Evolutionary conservation across 2,797 vertebrate genomes (phyloP).

Genomic region (Peromyscus nudipes): DNA sequence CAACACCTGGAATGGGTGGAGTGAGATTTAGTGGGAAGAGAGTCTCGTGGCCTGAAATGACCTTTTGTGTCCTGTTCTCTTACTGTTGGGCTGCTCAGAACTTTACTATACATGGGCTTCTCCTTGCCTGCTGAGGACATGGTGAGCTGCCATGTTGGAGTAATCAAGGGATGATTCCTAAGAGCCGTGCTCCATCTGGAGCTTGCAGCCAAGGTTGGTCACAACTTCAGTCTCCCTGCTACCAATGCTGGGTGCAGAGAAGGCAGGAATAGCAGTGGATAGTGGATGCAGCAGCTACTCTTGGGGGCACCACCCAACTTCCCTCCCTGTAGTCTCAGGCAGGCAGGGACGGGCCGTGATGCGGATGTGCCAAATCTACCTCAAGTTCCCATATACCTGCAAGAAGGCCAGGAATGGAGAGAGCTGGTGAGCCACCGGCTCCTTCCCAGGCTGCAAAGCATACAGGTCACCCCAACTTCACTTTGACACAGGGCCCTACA

Average conservation of each 20-base stretch:
- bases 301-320: background rate
- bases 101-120: background rate
- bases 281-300: background rate
- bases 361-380: background rate
- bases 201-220: background rate
- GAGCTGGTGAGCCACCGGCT: background rate
- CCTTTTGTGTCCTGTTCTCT: background rate
- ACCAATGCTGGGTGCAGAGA: background rate
- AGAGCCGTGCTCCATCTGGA: background rate
- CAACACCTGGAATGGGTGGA: background rate
- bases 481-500: background rate
- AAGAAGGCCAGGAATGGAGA: background rate
- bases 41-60: background rate
- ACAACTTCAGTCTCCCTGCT: background rate
- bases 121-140: background rate
- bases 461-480: no score
- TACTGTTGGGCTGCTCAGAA: background rate
- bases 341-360: background rate
- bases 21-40: background rate
- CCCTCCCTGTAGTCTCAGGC: background rate
- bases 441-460: background rate
- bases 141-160: background rate
- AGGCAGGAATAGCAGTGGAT: background rate
- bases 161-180: background rate
- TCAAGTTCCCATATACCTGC: background rate